phyloP scores from a whole-genome alignment of 2,888 invertebrate species.

The Plusia festucae region DNA sequence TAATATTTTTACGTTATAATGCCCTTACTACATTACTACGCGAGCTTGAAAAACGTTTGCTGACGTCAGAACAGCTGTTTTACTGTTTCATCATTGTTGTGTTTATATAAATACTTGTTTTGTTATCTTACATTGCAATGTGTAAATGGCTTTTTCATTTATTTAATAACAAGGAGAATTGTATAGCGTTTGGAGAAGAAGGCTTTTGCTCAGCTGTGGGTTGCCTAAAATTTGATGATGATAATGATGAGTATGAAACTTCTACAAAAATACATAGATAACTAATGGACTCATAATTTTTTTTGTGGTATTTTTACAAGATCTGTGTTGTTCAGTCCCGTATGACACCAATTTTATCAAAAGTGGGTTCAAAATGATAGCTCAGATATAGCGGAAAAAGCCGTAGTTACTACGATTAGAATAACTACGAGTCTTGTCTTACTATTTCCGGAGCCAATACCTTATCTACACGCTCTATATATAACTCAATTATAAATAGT shows the following conservation, averaged over 20 bases:
- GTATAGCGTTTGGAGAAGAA: not conserved
- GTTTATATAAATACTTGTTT: not conserved
- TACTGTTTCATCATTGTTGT: not conserved
- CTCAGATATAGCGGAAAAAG: not conserved
- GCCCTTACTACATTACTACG: not conserved
- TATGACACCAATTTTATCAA: no score
- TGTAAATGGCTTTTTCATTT: not conserved
- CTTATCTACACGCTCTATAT: constrained; percentile 25
- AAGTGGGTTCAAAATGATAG: not conserved
- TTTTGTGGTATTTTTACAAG: no score
- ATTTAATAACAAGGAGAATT: not conserved
- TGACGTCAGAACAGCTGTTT: not conserved
- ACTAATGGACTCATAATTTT: no score
- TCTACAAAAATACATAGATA: no score
- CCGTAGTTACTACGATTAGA: not conserved
- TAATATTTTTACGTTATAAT: not conserved
- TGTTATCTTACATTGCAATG: not conserved
- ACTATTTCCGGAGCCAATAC: not conserved
- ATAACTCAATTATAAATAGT: constrained; percentile 11
- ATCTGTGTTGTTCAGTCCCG: no score
- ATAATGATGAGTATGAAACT: no score
- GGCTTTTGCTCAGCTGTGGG: not conserved
- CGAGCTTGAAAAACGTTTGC: not conserved
- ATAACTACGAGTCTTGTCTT: not conserved
- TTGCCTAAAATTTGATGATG: no score